Evolutionary conservation across 2,113 vertebrate genomes (phyloP).

Genomic region (Psettodes erumei): DNA sequence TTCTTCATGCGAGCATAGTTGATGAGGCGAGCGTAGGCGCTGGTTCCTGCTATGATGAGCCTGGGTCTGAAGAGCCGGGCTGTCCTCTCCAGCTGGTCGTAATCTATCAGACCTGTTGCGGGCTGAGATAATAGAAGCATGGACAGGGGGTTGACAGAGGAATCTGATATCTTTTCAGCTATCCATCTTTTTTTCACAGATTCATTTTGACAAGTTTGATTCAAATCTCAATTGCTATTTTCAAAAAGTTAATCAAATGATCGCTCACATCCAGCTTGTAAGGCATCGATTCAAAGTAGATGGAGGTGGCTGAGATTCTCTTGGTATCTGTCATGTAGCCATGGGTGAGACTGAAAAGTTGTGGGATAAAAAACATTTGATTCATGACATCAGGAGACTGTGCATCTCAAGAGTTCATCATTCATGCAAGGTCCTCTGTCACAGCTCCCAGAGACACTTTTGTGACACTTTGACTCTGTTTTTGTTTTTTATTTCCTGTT

Average conservation of each 20-base stretch:
- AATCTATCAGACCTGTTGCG: conserved; percentile 66
- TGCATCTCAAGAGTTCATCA: neutral
- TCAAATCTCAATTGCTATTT: neutral
- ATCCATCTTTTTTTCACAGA: neutral
- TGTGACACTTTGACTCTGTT: too few species aligned
- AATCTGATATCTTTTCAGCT: neutral
- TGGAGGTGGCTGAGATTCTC: conserved; percentile 92
- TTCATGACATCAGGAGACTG: neutral
- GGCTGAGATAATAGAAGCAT: conserved; percentile 32
- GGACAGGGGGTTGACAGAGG: neutral
- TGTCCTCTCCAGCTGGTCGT: conserved; percentile 61
- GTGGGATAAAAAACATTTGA: neutral
- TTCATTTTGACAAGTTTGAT: neutral
- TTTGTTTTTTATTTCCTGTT: too few species aligned
- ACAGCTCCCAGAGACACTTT: too few species aligned
- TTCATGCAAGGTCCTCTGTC: neutral
- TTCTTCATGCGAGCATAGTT: conserved; percentile 66
- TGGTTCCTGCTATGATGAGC: conserved; percentile 71
- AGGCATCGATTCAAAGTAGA: conserved; percentile 97
- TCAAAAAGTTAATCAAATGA: neutral
- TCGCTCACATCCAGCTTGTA: conserved; percentile 93
- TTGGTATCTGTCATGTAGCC: conserved; percentile 93
- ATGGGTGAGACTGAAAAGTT: conserved; percentile 88
- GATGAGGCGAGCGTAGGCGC: conserved; percentile 67
- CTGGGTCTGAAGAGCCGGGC: conserved; percentile 68